Conservation (phyloP, 2,797 vertebrate genomes). For the Eulemur coronatus region DNA sequence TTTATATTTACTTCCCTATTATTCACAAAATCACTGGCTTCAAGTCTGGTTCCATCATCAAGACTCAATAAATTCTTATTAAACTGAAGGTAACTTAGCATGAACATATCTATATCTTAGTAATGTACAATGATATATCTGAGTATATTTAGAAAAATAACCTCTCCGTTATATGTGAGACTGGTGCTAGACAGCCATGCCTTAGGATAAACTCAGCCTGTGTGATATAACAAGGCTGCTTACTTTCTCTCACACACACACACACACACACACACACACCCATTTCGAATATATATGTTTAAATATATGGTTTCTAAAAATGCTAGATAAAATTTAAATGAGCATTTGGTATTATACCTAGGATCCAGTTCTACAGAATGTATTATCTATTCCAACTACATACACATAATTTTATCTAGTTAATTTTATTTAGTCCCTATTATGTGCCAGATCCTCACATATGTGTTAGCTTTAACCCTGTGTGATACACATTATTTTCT, state of each 20-base stretch:
- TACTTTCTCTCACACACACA: neutral
- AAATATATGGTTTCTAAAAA: slow-evolving; percentile 17
- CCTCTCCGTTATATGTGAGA: neutral
- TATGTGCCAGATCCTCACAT: neutral
- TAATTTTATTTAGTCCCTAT: neutral
- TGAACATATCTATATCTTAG: neutral
- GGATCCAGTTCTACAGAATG: neutral
- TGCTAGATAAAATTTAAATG: slow-evolving; percentile 24
- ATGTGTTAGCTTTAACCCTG: neutral
- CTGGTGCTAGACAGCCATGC: neutral
- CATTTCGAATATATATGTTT: neutral
- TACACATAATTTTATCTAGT: neutral
- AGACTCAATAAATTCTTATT: neutral
- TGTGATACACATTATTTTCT: neutral
- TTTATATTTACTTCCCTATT: neutral
- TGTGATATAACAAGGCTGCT: neutral
- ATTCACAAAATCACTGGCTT: neutral
- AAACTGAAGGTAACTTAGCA: neutral
- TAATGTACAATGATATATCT: neutral
- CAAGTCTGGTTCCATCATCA: neutral
- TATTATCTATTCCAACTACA: neutral
- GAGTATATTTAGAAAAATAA: neutral
- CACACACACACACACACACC: fast-evolving
- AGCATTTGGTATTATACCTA: neutral
- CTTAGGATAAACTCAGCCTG: neutral